Evolutionary conservation across 2,888 invertebrate species (phyloP).

Genomic region (Pelosia muscerda): DNA sequence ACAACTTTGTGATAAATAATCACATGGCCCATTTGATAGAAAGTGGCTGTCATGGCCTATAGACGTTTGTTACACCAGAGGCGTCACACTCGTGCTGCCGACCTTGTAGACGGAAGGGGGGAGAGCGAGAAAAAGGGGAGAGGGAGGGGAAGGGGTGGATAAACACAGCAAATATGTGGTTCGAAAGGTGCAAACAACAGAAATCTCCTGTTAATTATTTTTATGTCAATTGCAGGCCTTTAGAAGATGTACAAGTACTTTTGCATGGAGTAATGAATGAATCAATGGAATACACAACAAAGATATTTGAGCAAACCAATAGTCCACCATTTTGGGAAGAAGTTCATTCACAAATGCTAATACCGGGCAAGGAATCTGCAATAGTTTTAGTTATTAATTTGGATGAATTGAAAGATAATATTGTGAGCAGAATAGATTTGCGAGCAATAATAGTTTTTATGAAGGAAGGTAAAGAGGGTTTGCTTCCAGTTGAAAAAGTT

Average conservation of each 20-base stretch:
- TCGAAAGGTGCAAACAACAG: too few species aligned
- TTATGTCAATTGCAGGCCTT: slow-evolving; percentile 58
- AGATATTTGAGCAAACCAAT: slow-evolving; percentile 59
- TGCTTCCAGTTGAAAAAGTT: slow-evolving; percentile 69
- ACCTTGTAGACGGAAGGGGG: too few species aligned
- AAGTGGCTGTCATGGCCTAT: too few species aligned
- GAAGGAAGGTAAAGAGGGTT: slow-evolving; percentile 52
- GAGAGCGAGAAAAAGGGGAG: too few species aligned
- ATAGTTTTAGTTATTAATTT: slow-evolving; percentile 62
- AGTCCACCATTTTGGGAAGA: slow-evolving; percentile 66
- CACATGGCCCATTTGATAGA: too few species aligned
- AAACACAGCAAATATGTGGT: too few species aligned
- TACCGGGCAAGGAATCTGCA: slow-evolving; percentile 47
- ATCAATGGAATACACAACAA: slow-evolving; percentile 69
- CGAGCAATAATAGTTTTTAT: slow-evolving; percentile 65
- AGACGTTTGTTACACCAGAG: too few species aligned
- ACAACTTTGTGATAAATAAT: too few species aligned
- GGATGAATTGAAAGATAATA: slow-evolving; percentile 62
- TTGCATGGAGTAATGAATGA: slow-evolving; percentile 54
- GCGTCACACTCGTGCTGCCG: too few species aligned
- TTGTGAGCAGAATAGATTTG: slow-evolving; percentile 63
- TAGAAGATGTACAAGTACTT: slow-evolving; percentile 65
- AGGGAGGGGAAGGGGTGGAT: too few species aligned
- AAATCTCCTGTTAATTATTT: neutral
- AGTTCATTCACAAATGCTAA: slow-evolving; percentile 44